A percentile compares a stretch with the other conserved stretches of the same genome.
Conservation (phyloP, 2,888 invertebrate species). For the Microchrysa polita region DNA sequence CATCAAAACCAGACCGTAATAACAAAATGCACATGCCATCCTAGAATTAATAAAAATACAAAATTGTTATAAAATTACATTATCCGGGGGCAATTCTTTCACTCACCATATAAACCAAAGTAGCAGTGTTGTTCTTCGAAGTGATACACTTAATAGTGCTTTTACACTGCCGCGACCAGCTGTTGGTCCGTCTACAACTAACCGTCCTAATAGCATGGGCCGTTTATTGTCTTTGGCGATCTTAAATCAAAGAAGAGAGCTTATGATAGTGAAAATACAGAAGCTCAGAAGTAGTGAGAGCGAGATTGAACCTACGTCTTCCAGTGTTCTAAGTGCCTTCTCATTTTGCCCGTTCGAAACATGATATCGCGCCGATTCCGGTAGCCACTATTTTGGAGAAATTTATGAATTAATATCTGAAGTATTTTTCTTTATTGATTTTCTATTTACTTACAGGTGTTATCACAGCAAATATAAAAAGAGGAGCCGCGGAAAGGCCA, state of each 20-base stretch:
- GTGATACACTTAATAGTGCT: conserved; percentile 80
- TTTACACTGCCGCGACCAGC: conserved; percentile 70
- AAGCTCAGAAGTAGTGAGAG: not conserved
- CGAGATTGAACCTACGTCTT: conserved; percentile 69
- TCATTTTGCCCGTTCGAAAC: conserved; percentile 88
- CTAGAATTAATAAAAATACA: conserved; percentile 68
- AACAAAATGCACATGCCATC: conserved; percentile 94
- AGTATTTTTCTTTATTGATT: no score
- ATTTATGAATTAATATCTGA: not conserved
- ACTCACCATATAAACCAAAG: conserved; percentile 92
- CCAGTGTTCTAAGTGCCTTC: conserved; percentile 83
- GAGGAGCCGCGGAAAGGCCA: conserved; percentile 88
- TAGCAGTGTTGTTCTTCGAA: conserved; percentile 83
- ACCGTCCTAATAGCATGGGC: conserved; percentile 84
- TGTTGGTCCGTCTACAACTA: conserved; percentile 81
- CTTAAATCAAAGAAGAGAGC: conserved; percentile 55
- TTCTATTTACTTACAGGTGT: conserved; percentile 73
- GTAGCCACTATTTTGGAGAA: conserved; percentile 78
- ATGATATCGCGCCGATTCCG: conserved; percentile 90
- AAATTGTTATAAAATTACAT: no score
- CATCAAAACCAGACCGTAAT: conserved; percentile 94
- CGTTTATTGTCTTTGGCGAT: conserved; percentile 90
- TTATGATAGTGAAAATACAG: not conserved
- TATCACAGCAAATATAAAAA: conserved; percentile 82
- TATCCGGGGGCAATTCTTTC: no score